These are phyloP conservation scores for Ceratothoa steindachneri DNA, from an alignment of 2,888 invertebrate species.

Conservation along the genomic window DNA sequence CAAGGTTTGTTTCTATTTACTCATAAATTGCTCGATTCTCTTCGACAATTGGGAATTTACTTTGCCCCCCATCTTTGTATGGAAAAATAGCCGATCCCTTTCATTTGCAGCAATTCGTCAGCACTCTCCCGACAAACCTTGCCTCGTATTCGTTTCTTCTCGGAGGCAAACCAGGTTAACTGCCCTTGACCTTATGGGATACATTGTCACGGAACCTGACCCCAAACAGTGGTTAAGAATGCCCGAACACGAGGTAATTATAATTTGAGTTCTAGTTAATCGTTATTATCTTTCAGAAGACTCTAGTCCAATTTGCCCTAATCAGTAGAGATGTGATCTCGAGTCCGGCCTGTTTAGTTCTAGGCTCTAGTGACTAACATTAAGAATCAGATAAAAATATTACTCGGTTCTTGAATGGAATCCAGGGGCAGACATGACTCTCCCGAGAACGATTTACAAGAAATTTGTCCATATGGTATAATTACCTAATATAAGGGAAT, in stretches of 20 bases:
- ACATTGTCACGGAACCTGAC: slow-evolving; percentile 81
- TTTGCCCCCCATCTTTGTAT: too few species aligned
- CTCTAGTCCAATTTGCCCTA: not conserved
- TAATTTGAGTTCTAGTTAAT: not conserved
- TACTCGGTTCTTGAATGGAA: too few species aligned
- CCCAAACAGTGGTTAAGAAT: slow-evolving; percentile 93
- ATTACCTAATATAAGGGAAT: too few species aligned
- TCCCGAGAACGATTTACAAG: too few species aligned
- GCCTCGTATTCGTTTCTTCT: slow-evolving; percentile 92
- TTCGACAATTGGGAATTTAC: too few species aligned
- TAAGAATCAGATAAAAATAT: too few species aligned
- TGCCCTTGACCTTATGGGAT: slow-evolving; percentile 88
- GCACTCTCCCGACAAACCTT: slow-evolving; percentile 85
- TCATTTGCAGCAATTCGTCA: slow-evolving; percentile 68
- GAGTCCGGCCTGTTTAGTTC: too few species aligned
- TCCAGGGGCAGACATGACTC: too few species aligned
- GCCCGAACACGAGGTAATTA: slow-evolving; percentile 69
- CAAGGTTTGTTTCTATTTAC: slow-evolving; percentile 60
- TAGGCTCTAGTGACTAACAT: too few species aligned
- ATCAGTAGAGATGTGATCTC: not conserved
- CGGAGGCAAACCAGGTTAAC: slow-evolving; percentile 93
- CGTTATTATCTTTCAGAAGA: not conserved
- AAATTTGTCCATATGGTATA: too few species aligned
- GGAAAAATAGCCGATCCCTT: not conserved
- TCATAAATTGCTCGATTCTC: too few species aligned